phyloP scores from a whole-genome alignment of 2,113 vertebrate genomes.

The Proterorhinus semilunaris region DNA sequence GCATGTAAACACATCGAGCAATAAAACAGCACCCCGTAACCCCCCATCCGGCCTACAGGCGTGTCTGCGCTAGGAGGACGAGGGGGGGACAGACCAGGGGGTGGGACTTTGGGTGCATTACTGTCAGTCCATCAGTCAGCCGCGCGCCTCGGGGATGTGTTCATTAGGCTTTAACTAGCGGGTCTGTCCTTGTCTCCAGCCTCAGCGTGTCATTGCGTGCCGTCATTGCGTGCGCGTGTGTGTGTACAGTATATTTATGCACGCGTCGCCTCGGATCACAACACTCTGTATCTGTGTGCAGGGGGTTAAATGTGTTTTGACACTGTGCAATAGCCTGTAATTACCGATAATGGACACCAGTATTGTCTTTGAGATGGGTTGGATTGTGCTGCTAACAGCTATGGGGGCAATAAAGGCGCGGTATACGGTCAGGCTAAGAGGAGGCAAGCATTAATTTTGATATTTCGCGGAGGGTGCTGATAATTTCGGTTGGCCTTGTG shows the following conservation, averaged over 20 bases:
- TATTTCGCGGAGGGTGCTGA: background rate
- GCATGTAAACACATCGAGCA: constrained; percentile 42
- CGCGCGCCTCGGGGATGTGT: constrained; percentile 71
- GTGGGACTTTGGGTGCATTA: constrained; percentile 59
- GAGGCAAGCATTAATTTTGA: background rate
- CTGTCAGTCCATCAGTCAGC: constrained; percentile 79
- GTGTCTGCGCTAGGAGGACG: constrained; percentile 48
- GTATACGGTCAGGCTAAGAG: background rate
- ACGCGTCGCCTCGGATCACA: constrained; percentile 59
- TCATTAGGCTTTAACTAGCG: constrained; percentile 79
- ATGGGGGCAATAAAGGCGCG: background rate
- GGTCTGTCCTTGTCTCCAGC: constrained; percentile 74
- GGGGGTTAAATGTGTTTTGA: constrained; percentile 12
- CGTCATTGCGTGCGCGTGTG: constrained; percentile 42
- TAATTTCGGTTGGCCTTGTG: background rate
- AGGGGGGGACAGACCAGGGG: constrained; percentile 54
- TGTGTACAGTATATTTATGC: constrained; percentile 62
- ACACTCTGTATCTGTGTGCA: constrained; percentile 23
- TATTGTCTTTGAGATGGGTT: constrained; percentile 12
- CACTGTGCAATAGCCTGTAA: constrained; percentile 8
- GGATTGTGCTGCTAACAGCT: background rate
- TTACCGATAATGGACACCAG: constrained; percentile 10
- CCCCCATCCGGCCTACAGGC: constrained; percentile 63
- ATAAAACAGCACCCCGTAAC: constrained; percentile 45
- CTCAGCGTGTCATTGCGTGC: constrained; percentile 65